Conservation (phyloP, 2,888 invertebrate species). For the Tetrapedia diversipes region DNA sequence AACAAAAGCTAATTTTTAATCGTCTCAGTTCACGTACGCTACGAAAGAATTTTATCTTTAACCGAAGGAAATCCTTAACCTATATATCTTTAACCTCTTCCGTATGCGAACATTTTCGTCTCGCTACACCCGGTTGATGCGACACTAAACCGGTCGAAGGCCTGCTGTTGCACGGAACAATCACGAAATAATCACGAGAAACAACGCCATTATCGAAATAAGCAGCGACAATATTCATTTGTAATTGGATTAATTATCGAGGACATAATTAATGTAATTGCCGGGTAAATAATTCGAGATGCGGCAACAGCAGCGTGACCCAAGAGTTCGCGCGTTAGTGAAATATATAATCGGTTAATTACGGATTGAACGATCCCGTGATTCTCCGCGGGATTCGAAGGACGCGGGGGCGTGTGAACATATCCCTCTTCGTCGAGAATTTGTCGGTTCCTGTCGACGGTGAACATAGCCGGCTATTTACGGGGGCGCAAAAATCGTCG, state of each 20-base stretch:
- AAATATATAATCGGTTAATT: constrained; percentile 46
- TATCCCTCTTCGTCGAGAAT: constrained; percentile 13
- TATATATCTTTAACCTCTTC: too few species aligned
- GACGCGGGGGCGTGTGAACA: constrained; percentile 1
- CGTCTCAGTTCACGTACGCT: too few species aligned
- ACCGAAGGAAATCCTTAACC: too few species aligned
- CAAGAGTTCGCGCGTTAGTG: constrained; percentile 9
- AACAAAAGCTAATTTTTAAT: too few species aligned
- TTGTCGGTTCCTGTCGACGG: constrained; percentile 34
- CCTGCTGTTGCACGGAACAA: too few species aligned
- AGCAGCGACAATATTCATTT: constrained; percentile 33
- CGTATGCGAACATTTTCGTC: too few species aligned
- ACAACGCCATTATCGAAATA: constrained; percentile 29
- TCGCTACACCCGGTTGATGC: too few species aligned
- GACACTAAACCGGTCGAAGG: too few species aligned
- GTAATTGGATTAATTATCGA: constrained; percentile 47
- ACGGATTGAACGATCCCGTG: constrained; percentile 23
- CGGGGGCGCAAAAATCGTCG: constrained; percentile 19
- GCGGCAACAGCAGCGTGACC: constrained; percentile 3
- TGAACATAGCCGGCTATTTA: constrained; percentile 35
- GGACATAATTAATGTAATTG: constrained; percentile 50
- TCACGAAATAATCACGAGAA: constrained; percentile 3
- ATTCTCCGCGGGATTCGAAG: background rate
- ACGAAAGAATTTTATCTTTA: too few species aligned
- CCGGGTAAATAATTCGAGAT: constrained; percentile 44